Percentiles rank a stretch among this genome's conserved stretches.
phyloP scores from a whole-genome alignment of 2,888 invertebrate genomes.

The Coremacera marginata region DNA sequence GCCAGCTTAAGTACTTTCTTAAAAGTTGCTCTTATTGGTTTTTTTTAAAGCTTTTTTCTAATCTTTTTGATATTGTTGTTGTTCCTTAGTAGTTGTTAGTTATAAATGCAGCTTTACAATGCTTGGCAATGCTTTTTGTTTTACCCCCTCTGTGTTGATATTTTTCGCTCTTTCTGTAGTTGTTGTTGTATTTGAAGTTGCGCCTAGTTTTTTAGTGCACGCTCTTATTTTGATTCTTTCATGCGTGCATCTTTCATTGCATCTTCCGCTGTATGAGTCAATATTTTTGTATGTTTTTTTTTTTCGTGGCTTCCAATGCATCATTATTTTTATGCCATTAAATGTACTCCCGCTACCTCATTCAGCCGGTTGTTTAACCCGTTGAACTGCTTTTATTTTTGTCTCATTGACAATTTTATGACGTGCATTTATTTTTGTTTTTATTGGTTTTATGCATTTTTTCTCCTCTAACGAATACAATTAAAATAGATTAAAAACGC shows the following conservation, averaged over 20 bases:
- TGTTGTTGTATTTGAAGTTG: neutral
- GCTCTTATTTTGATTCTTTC: neutral
- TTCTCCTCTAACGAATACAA: no score
- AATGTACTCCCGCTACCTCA: no score
- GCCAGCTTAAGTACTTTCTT: neutral
- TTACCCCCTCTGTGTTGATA: neutral
- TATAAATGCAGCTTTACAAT: neutral
- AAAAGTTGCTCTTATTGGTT: neutral
- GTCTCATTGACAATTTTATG: no score
- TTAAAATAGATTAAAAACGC: no score
- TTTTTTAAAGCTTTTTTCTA: neutral
- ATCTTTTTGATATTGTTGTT: no score
- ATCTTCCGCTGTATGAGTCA: neutral
- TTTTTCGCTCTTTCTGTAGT: neutral
- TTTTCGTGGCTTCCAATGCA: neutral
- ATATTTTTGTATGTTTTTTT: neutral
- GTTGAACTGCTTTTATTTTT: no score
- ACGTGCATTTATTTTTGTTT: no score
- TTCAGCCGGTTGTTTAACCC: no score
- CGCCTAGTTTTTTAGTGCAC: neutral
- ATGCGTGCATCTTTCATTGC: neutral
- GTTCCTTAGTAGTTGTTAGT: neutral
- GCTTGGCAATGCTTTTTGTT: neutral
- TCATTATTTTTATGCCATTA: no score
- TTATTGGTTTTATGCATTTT: no score